Evolutionary conservation across 2,888 invertebrate species (phyloP), one percentile per base, ranked within the genome.

Genomic region (Polydrusus cervinus): DNA sequence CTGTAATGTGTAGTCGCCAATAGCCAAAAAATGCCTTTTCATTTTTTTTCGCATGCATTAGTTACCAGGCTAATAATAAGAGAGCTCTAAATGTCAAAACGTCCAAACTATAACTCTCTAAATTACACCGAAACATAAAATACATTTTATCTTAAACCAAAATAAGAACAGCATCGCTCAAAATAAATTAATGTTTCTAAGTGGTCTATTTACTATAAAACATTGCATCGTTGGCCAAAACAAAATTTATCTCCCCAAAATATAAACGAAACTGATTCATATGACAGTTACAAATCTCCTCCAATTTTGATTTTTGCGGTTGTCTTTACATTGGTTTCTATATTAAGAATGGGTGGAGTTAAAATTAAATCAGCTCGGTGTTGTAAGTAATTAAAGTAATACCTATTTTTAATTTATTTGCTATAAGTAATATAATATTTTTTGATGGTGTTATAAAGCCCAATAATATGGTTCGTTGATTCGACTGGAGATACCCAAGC

Each of bases 191-290:
- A 71, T 71, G 71, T 55, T 71, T 71, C 55, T 71, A 62, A 71
- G 71, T 71, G 71, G 71, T 71, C 71, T 71, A 71, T 71, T 71
- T 71, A 71, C 53, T 71, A 71, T 71, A 71, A 71, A 64, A 64
- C 64, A 71, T 64, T 64, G 64, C 71, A 40, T 3, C 20, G 51
- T 43, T 16, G 71, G 71, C 71, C 71, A 71, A 71, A 71, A 71
- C 64, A 71, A 64, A 71, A 71, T 71, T 71, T 71, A 71, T 71
- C 64, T 64, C 64, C n/a, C 14, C 34, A 38, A 71, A 64, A 53
- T 71, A 71, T 71, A 71, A 71, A 71, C 25, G 71, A 51, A 71
- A 71, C 71, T 55, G 71, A 71, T 71, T 64, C 64, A 71, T 64
- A 34, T 71, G 71, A 71, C 71, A 64, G 38, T 25, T 43, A 71